Base-by-base conservation (phyloP, 2,888 invertebrate genomes). In the Abrostola triplasia region DNA sequence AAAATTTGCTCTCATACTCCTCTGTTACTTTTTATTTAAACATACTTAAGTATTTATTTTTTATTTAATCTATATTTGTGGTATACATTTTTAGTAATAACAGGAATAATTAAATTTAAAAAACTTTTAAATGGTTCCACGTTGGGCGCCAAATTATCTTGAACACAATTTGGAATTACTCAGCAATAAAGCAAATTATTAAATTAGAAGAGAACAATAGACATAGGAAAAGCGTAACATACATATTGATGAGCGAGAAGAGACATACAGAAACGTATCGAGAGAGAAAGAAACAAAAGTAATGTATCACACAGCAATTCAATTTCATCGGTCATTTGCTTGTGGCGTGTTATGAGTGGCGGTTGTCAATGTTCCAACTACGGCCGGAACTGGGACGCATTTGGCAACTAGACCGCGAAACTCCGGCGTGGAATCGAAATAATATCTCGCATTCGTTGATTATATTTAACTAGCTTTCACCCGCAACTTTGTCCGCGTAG, bases 311-410 rank as follows among this genome's bases (percentile, higher is more conserved):
- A 60, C 37, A 64, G 44, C 53, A 65, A 66, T 80, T 77, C 67
- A 76, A 73, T 82, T 80, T 78, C 76, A 82, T 67, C 66, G 71
- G 68, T 72, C 73, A 73, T 78, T 80, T 78, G 66, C 42, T 75
- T 58, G 66, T 64, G 69, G 66, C 59, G 56, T 57, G 59, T 54
- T 68, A 62, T 70, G 69, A 76, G 72, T 70, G 67, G 57, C 55
- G 59, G 64, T 80, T 82, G 82, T 81, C 80, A 78, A 71, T 74
- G 79, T 80, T 82, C 80, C 80, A 80, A 80, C 68, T 59, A 60
- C 48, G 66, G 48, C 37, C 61, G 48, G 62, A 73, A 76, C 62
- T 71, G 67, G 79, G 66, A 62, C 81, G 68, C 74, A 73, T 81
- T 82, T 81, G 80, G 80, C 83, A 82, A 81, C 71, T 67, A 56